These are phyloP conservation scores for Ciconia nigra DNA, from an alignment of 2,797 vertebrate genomes.

Conservation along the genomic window DNA sequence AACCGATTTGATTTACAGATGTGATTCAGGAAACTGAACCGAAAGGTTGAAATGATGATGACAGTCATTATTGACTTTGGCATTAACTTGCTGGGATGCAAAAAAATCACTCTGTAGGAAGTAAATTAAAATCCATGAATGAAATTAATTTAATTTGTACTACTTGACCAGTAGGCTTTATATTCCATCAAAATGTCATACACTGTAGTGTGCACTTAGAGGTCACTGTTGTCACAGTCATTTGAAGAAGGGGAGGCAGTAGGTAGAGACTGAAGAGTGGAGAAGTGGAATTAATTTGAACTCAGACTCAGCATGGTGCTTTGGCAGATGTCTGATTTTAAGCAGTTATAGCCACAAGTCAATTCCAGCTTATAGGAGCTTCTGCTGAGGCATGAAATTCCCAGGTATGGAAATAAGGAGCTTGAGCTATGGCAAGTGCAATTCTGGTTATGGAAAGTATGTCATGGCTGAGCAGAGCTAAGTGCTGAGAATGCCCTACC, in stretches of 20 bases:
- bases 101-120: neutral
- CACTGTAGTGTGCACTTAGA: neutral
- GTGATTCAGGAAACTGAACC: neutral
- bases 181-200: neutral
- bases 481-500: neutral
- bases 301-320: neutral
- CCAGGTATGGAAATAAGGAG: neutral
- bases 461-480: neutral
- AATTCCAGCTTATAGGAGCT: neutral
- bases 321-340: neutral
- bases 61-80: neutral
- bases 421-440: neutral
- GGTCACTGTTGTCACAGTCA: neutral
- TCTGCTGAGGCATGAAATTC: neutral
- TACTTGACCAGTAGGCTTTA: neutral
- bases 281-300: neutral
- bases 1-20: neutral
- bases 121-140: slow-evolving; percentile 31
- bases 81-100: neutral
- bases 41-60: neutral
- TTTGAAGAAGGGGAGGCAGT: neutral
- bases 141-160: neutral
- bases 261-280: neutral
- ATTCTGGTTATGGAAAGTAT: neutral
- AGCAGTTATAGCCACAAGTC: neutral